phyloP scores from a whole-genome alignment of 2,888 invertebrate species.

The Julus scanicus region DNA sequence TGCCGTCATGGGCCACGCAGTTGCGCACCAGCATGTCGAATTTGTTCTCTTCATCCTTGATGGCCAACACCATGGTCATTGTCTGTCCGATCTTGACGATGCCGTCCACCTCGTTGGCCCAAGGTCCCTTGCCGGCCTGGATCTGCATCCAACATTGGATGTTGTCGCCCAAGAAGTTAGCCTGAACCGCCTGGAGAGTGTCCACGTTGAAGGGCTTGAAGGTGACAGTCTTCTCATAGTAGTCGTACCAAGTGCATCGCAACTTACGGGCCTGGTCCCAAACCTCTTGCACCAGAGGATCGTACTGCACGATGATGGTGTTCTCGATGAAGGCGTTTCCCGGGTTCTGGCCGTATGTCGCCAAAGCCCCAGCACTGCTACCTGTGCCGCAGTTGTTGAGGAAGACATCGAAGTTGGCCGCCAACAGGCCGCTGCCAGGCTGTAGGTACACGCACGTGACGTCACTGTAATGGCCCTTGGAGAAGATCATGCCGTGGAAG shows the following conservation, averaged over 20 bases:
- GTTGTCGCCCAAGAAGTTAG: slow-evolving; percentile 95
- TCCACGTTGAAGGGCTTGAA: slow-evolving; percentile 93
- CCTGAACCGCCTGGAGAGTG: slow-evolving; percentile 93
- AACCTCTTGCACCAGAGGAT: slow-evolving; percentile 80
- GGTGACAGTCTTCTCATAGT: slow-evolving; percentile 93
- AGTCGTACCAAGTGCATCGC: slow-evolving; percentile 95
- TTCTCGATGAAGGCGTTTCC: slow-evolving; percentile 83
- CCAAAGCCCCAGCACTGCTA: slow-evolving; percentile 75
- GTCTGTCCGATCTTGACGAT: slow-evolving; percentile 96
- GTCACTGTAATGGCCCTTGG: slow-evolving; percentile 91
- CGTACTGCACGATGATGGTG: slow-evolving; percentile 89
- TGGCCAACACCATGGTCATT: slow-evolving; percentile 96
- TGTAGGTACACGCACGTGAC: slow-evolving; percentile 91
- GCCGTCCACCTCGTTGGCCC: slow-evolving; percentile 96
- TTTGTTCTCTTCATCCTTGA: slow-evolving; percentile 95
- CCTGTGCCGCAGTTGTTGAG: slow-evolving; percentile 94
- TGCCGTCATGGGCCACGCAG: slow-evolving; percentile 94
- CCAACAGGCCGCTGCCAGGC: slow-evolving; percentile 88
- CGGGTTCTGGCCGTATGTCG: slow-evolving; percentile 55
- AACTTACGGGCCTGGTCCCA: slow-evolving; percentile 95
- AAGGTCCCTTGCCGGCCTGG: slow-evolving; percentile 94
- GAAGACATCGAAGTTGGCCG: slow-evolving; percentile 93
- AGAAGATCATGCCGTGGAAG: slow-evolving; percentile 96
- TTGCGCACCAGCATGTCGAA: slow-evolving; percentile 95
- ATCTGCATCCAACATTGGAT: slow-evolving; percentile 98